Conservation (phyloP, 2,113 vertebrate species). For the Regulus satrapa region DNA sequence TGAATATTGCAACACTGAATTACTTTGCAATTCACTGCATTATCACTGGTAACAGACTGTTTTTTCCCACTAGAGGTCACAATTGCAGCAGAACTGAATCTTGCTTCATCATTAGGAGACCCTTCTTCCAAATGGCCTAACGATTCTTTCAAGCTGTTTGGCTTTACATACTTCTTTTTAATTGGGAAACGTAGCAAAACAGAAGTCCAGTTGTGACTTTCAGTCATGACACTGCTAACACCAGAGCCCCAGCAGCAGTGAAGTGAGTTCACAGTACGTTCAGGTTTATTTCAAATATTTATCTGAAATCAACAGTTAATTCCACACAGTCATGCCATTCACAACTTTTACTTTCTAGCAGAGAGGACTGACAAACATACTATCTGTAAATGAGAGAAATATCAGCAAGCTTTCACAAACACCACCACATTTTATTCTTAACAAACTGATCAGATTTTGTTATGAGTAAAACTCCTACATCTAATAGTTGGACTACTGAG, state of each 20-base stretch:
- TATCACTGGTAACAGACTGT: not conserved
- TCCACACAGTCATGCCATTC: not conserved
- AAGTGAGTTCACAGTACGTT: not conserved
- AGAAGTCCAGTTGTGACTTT: not conserved
- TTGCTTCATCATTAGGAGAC: not conserved
- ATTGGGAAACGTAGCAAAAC: not conserved
- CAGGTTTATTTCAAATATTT: not conserved
- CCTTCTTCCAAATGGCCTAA: not conserved
- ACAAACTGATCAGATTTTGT: not conserved
- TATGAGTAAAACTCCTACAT: not conserved
- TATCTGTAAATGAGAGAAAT: not conserved
- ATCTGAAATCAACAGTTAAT: not conserved
- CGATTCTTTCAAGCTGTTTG: not conserved
- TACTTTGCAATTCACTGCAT: not conserved
- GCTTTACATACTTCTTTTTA: not conserved
- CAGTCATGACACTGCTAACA: not conserved
- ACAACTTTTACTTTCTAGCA: not conserved
- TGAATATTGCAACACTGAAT: not conserved
- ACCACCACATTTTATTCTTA: accelerated
- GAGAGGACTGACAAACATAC: not conserved
- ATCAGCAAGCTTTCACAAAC: not conserved
- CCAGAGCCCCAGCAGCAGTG: not conserved
- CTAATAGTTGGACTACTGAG: not conserved
- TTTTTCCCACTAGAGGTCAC: slow-evolving; percentile 70
- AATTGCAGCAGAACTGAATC: slow-evolving; percentile 24